Conservation (phyloP, 2,888 invertebrate genomes). For the Sphaerophoria taeniata region DNA sequence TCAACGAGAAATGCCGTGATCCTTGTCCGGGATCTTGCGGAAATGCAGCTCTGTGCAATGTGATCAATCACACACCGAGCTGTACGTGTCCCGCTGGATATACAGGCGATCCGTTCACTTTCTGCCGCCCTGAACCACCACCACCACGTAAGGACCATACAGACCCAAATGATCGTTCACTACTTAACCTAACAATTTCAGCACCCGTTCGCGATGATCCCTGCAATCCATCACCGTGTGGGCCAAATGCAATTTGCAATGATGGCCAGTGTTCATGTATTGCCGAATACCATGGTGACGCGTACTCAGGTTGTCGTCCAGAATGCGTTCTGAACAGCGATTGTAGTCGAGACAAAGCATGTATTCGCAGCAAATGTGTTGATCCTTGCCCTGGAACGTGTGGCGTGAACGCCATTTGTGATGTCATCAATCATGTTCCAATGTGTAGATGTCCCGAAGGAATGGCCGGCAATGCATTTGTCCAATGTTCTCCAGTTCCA, state of each 20-base stretch:
- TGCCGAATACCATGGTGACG: conserved; percentile 89
- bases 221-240: conserved; percentile 91
- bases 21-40: conserved; percentile 90
- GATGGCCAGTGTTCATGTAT: conserved; percentile 81
- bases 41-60: conserved; percentile 85
- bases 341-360: conserved; percentile 88
- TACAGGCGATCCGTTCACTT: conserved; percentile 90
- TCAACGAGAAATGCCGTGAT: conserved; percentile 88
- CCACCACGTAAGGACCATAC: conserved; percentile 78
- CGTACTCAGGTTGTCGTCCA: conserved; percentile 90
- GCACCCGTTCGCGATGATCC: conserved; percentile 83
- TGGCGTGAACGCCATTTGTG: conserved; percentile 89
- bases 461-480: conserved; percentile 89
- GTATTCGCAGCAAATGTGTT: conserved; percentile 88
- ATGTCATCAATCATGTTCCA: conserved; percentile 90
- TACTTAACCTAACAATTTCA: conserved; percentile 40
- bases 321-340: conserved; percentile 91
- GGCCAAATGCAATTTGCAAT: conserved; percentile 88
- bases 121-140: conserved; percentile 86
- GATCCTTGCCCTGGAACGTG: conserved; percentile 92
- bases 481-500: conserved; percentile 83
- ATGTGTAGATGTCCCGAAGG: conserved; percentile 89
- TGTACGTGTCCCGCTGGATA: conserved; percentile 87
- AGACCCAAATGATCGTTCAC: too few relatives aligned
- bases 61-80: conserved; percentile 88